These are phyloP conservation scores for Platycnemis pennipes DNA, from an alignment of 2,888 invertebrate species.

Conservation along the genomic window DNA sequence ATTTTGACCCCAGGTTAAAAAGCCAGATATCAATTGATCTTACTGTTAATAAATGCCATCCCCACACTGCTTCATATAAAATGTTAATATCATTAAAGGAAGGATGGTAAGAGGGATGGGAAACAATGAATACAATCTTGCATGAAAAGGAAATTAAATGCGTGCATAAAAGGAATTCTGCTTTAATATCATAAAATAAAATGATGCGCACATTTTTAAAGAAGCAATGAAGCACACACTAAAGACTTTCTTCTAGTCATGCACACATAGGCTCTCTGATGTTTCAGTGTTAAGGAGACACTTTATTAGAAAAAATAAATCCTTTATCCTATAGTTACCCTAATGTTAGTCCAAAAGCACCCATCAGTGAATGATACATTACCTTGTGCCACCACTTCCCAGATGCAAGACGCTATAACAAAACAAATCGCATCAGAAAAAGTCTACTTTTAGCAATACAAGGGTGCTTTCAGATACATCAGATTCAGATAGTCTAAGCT, in stretches of 20 bases:
- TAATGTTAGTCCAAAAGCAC: conserved; percentile 72
- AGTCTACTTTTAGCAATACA: conserved; percentile 57
- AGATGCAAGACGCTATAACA: conserved; percentile 83
- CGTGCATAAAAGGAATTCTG: conserved; percentile 12
- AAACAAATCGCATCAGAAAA: conserved; percentile 76
- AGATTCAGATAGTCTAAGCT: conserved; percentile 14
- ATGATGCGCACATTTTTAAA: conserved; percentile 68
- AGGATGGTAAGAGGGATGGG: neutral
- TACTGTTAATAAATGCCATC: neutral
- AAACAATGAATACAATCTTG: neutral
- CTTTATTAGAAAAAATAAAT: conserved; percentile 56
- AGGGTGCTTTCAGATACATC: conserved; percentile 57
- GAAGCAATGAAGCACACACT: conserved; percentile 53
- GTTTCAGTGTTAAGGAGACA: conserved; percentile 61
- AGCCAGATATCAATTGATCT: neutral
- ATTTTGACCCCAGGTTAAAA: neutral
- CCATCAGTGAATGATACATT: conserved; percentile 76
- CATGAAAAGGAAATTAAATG: neutral
- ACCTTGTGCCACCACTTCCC: conserved; percentile 85
- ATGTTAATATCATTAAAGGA: neutral
- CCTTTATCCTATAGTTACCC: conserved; percentile 69
- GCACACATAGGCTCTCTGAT: conserved; percentile 53
- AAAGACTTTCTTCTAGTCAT: conserved; percentile 33
- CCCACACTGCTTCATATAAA: neutral
- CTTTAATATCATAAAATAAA: conserved; percentile 49